Percentiles rank a stretch among this genome's conserved stretches.
Evolutionary conservation across 37 sponge, comb jelly and placozoan species (phyloP).

Genomic region (Halichondria panicea): DNA sequence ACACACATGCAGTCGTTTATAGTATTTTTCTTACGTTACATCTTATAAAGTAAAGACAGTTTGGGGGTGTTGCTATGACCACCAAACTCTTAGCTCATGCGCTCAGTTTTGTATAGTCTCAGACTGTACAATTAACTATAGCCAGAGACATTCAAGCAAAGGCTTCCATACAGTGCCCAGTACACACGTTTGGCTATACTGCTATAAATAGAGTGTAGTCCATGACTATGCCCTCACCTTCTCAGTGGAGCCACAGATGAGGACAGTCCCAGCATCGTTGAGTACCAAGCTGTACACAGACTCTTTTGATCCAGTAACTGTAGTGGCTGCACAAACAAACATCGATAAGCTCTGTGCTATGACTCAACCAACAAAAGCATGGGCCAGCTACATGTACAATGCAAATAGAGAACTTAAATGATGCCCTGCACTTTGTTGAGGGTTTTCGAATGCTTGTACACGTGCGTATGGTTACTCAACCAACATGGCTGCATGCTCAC

Average conservation of each 20-base stretch:
- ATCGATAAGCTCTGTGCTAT: neutral
- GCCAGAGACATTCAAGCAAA: neutral
- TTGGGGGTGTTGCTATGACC: too few species aligned
- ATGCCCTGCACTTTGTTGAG: neutral
- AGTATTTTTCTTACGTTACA: too few species aligned
- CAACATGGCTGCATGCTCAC: slow-evolving; percentile 48
- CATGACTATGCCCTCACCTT: slow-evolving; percentile 78
- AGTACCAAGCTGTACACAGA: slow-evolving; percentile 90
- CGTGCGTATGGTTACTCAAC: neutral
- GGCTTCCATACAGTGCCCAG: neutral
- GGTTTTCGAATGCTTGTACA: neutral
- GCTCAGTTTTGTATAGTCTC: neutral
- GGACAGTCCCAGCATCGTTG: slow-evolving; percentile 67
- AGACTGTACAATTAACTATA: neutral
- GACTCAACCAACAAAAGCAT: neutral
- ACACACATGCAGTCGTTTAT: too few species aligned
- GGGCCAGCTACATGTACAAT: neutral
- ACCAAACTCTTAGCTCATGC: too few species aligned
- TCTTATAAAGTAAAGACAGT: too few species aligned
- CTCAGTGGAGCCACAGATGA: slow-evolving; percentile 89
- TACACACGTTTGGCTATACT: slow-evolving; percentile 5
- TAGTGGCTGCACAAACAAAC: slow-evolving; percentile 26
- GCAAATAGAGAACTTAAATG: neutral
- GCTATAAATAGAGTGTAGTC: neutral
- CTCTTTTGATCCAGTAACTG: slow-evolving; percentile 81